Evolutionary conservation across 2,113 vertebrate genomes (phyloP).

Genomic region (Ceratotherium simum): DNA sequence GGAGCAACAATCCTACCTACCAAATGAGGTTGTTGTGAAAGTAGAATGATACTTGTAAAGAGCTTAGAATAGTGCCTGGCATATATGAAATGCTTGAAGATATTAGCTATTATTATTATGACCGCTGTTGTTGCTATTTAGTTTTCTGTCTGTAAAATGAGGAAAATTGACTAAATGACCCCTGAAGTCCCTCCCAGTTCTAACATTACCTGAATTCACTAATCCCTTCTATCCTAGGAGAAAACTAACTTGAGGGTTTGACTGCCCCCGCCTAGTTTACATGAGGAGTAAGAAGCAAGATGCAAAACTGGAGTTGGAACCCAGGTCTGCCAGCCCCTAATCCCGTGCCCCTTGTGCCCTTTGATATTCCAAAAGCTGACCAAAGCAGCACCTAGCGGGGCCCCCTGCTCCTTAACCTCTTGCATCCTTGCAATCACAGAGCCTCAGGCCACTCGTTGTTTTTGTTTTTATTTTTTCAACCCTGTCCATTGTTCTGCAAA

Average conservation of each 20-base stretch:
- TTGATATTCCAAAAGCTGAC: neutral
- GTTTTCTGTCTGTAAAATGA: conserved; percentile 1
- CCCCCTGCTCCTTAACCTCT: neutral
- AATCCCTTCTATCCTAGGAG: neutral
- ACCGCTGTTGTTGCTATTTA: neutral
- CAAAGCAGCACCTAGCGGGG: neutral
- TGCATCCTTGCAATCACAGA: neutral
- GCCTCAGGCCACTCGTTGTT: neutral
- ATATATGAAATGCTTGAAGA: neutral
- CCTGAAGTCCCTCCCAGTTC: neutral
- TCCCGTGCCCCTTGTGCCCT: neutral
- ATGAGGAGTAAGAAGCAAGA: neutral
- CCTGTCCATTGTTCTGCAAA: conserved; percentile 18
- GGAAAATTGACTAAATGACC: neutral
- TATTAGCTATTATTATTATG: neutral
- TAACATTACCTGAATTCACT: neutral
- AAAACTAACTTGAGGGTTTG: neutral
- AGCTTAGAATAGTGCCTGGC: neutral
- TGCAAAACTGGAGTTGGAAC: neutral
- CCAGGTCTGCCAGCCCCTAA: neutral
- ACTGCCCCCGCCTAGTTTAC: neutral
- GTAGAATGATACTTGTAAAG: neutral
- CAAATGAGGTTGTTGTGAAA: neutral
- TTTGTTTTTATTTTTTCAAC: neutral
- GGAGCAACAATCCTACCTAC: neutral